These are phyloP conservation scores for Notolepis coatsorum DNA, from an alignment of 2,797 vertebrate genomes.

Conservation along the genomic window DNA sequence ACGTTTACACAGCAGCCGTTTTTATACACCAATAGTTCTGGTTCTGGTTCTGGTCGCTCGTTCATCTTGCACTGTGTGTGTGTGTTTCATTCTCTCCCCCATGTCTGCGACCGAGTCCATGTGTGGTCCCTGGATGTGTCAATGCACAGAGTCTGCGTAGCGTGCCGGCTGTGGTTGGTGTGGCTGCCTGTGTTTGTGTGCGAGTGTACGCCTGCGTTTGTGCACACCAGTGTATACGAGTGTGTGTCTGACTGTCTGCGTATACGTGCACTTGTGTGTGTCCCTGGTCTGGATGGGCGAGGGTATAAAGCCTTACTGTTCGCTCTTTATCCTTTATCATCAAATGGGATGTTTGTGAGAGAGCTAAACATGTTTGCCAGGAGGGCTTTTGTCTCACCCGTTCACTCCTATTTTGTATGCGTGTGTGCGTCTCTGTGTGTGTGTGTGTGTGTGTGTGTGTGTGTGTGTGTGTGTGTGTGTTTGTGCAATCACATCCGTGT, in stretches of 20 bases:
- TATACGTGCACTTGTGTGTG: constrained; percentile 31
- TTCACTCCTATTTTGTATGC: constrained; percentile 16
- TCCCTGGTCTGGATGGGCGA: constrained; percentile 52
- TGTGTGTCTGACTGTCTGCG: constrained; percentile 40
- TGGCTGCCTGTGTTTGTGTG: constrained; percentile 39
- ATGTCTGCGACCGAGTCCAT: constrained; percentile 58
- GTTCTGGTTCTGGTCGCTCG: not conserved
- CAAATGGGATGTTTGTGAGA: constrained; percentile 74
- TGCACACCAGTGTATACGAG: constrained; percentile 22
- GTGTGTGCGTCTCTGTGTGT: not conserved
- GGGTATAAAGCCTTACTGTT: constrained; percentile 57
- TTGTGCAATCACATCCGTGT: constrained; percentile 11
- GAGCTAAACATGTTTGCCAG: constrained; percentile 64
- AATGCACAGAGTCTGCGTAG: constrained; percentile 61
- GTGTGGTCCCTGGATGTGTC: constrained; percentile 80
- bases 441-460: constrained; percentile 3
- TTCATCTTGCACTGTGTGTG: not conserved
- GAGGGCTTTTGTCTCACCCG: constrained; percentile 25
- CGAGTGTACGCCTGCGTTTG: constrained; percentile 14
- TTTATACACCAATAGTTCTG: not conserved
- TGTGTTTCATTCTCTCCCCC: constrained; percentile 21
- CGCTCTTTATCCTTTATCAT: constrained; percentile 72
- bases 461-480: constrained; percentile 19
- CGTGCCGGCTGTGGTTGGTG: constrained; percentile 68
- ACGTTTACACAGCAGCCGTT: not conserved